These are phyloP conservation scores for Platycnemis pennipes DNA, from an alignment of 2,888 invertebrate species.

Conservation along the genomic window DNA sequence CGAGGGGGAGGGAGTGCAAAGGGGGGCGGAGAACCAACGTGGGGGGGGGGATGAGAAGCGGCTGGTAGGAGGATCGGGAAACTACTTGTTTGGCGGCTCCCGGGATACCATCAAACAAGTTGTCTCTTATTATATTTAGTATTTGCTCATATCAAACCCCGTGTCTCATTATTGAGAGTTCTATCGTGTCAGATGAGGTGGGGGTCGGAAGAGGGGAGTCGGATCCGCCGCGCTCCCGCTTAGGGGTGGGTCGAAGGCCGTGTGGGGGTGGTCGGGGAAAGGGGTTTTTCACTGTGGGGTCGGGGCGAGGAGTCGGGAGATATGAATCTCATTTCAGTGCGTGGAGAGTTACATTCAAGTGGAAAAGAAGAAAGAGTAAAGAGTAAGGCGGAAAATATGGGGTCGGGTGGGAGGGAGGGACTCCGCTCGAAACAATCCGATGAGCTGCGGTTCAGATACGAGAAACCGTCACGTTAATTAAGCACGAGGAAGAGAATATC, in stretches of 20 bases:
- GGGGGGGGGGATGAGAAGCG: not conserved
- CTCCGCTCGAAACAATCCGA: not conserved
- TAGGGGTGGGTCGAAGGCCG: not conserved
- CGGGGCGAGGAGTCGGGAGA: not conserved
- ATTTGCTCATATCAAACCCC: constrained; percentile 62
- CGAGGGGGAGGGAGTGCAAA: not conserved
- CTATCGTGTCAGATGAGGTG: constrained; percentile 46
- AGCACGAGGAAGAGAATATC: constrained; percentile 28
- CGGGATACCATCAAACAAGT: constrained; percentile 61
- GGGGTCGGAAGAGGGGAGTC: not conserved
- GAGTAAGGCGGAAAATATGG: constrained; percentile 37
- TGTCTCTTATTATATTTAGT: constrained; percentile 58
- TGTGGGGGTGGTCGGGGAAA: not conserved
- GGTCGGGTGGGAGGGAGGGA: not conserved
- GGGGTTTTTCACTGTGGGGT: too few species aligned
- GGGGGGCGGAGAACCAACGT: not conserved
- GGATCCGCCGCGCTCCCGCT: not conserved
- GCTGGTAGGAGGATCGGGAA: constrained; percentile 3
- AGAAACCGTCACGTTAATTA: not conserved
- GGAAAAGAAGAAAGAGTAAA: constrained; percentile 38
- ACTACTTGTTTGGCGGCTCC: constrained; percentile 65
- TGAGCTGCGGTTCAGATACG: constrained; percentile 13
- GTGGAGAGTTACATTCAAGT: not conserved
- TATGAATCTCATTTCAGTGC: constrained; percentile 54
- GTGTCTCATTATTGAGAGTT: constrained; percentile 66